Evolutionary conservation across 2,113 vertebrate genomes (phyloP), one percentile per base, ranked within the genome.

Genomic region (Balaeniceps rex): DNA sequence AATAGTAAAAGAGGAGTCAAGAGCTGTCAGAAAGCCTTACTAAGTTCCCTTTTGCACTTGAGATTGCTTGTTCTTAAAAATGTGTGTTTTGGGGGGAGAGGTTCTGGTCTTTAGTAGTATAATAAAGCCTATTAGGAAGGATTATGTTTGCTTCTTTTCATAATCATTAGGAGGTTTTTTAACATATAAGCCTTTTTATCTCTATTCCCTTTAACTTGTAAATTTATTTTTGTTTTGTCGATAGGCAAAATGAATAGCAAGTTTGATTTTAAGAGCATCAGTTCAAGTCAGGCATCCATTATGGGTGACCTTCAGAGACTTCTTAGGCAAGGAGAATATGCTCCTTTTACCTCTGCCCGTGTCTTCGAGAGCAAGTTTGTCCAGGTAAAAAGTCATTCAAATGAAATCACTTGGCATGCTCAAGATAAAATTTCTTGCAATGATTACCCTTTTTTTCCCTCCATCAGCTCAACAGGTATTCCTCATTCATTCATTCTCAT

Each of bases 331-430:
- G 97, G 96, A 86, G 96, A 98, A 40, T 97, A 98, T 34, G 69
- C 66, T 36, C 85, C 89, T 38, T 97, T 97, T 75, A 58, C 76
- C 16, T 96, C 94, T 60, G 83, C 83, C 87, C 95, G 84, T 72
- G 83, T 97, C 46, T 70, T 98, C 28, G 98, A 98, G 44, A 97
- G 97, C 89, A 98, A 95, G 49, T 98, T 97, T 94, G 61, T 97
- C 57, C 97, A 98, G 97, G 98, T 98, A 96, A 97, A 42, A 88
- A 83, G 29, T 22, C 33, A 57, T 40, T 47, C 12, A 76, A 46
- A 80, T 83, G 1, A 84, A 88, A 64, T 33, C 2, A 57, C 47
- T 63, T 89, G 61, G 25, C 14, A 57, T 36, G 42, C 19, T 71
- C 3, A 63, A 65, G 21, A 33, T 44, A 71, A 88, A 92, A 80